phyloP scores from a whole-genome alignment of 2,888 invertebrate genomes.

The Drosophila tripunctata region DNA sequence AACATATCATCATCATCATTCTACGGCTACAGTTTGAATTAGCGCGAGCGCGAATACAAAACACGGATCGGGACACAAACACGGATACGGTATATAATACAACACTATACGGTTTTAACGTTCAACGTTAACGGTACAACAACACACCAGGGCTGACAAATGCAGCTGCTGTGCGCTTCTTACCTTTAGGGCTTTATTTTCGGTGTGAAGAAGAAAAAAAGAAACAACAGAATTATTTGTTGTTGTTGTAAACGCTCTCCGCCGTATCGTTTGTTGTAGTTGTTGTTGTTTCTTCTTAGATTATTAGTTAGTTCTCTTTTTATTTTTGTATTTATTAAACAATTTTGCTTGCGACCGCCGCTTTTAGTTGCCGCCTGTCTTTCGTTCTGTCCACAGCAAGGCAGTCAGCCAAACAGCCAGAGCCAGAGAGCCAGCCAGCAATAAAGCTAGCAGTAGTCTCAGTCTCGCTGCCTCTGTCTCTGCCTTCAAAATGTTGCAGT shows the following conservation, averaged over 20 bases:
- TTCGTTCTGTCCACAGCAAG: conserved; percentile 74
- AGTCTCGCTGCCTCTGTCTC: conserved; percentile 46
- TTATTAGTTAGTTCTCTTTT: conserved; percentile 9
- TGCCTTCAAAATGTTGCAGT: conserved; percentile 32
- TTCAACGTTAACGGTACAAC: too few species aligned
- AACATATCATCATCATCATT: conserved; percentile 55
- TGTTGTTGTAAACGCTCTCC: conserved; percentile 8
- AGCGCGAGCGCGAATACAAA: conserved; percentile 34
- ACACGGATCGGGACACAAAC: too few species aligned
- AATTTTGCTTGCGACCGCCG: conserved; percentile 59
- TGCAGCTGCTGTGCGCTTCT: conserved; percentile 60
- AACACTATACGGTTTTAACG: too few species aligned
- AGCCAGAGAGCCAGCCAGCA: conserved; percentile 52
- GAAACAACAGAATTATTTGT: not conserved
- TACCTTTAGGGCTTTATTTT: conserved; percentile 35
- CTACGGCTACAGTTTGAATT: conserved; percentile 44
- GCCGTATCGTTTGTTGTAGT: conserved; percentile 3
- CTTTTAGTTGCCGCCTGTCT: conserved; percentile 75
- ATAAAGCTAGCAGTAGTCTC: conserved; percentile 60
- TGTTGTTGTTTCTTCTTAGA: conserved; percentile 44
- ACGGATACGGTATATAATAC: too few species aligned
- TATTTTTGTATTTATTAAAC: conserved; percentile 58
- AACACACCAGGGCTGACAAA: too few species aligned
- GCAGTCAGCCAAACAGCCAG: conserved; percentile 70
- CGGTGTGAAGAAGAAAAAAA: too few species aligned